A percentile compares a stretch with the other conserved stretches of the same genome.
Evolutionary conservation across 2,888 invertebrate genomes (phyloP).

Genomic region (Strigamia transsilvanica): DNA sequence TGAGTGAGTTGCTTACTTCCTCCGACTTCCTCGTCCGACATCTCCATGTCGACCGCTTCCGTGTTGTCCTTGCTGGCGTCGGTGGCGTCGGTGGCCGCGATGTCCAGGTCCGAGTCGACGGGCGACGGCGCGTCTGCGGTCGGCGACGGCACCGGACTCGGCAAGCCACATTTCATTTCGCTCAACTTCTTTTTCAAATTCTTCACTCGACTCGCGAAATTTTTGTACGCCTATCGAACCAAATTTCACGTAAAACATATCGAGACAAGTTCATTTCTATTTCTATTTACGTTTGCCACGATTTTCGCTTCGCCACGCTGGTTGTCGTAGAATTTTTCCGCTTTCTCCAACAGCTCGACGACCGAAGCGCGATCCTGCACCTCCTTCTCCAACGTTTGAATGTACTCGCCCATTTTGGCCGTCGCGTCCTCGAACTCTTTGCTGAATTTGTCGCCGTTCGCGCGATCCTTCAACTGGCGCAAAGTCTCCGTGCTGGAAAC

Average conservation of each 20-base stretch:
- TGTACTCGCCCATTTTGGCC: conserved; percentile 80
- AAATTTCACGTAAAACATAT: neutral
- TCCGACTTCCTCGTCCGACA: conserved; percentile 56
- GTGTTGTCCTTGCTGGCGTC: conserved; percentile 55
- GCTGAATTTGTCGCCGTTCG: conserved; percentile 85
- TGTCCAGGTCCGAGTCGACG: conserved; percentile 54
- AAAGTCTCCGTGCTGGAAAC: conserved; percentile 73
- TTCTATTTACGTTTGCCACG: conserved; percentile 81
- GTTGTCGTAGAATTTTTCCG: conserved; percentile 85
- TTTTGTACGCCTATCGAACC: conserved; percentile 96
- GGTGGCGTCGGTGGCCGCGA: conserved; percentile 24
- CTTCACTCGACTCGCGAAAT: conserved; percentile 88
- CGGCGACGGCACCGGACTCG: conserved; percentile 72
- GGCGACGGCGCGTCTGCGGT: conserved; percentile 79
- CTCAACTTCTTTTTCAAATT: conserved; percentile 84
- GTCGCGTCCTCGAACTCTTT: conserved; percentile 86
- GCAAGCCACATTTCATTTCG: conserved; percentile 77
- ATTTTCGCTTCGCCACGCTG: conserved; percentile 95
- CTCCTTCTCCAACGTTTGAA: conserved; percentile 81
- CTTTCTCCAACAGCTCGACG: conserved; percentile 79
- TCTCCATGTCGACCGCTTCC: conserved; percentile 57
- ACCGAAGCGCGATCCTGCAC: conserved; percentile 81
- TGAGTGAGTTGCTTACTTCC: conserved; percentile 47
- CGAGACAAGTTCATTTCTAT: too few relatives aligned
- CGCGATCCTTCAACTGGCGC: conserved; percentile 80